Conservation (phyloP, 2,797 vertebrate species). For the Channallabes apus region DNA sequence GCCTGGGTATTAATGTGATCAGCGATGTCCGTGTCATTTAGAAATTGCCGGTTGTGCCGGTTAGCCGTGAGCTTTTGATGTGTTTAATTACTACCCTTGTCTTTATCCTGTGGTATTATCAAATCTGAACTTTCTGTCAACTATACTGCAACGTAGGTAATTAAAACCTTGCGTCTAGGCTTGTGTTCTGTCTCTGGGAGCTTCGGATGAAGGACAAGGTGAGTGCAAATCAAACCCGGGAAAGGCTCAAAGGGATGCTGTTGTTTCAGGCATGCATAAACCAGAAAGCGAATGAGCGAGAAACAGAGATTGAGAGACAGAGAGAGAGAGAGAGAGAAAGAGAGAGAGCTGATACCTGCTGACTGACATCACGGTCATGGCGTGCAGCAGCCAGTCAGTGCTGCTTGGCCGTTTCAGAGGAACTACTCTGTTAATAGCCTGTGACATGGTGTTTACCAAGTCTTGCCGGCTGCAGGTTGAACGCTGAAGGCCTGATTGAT, state of each 20-base stretch:
- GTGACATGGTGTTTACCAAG: constrained; percentile 63
- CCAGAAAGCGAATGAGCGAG: neutral
- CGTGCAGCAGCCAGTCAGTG: constrained; percentile 35
- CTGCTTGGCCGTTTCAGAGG: constrained; percentile 49
- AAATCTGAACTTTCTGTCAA: constrained; percentile 52
- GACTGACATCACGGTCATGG: constrained; percentile 31
- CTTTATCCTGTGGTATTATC: constrained; percentile 46
- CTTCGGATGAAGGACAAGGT: constrained; percentile 57
- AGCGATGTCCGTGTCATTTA: constrained; percentile 37
- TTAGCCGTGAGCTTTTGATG: constrained; percentile 49
- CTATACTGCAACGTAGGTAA: constrained; percentile 42
- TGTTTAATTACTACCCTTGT: constrained; percentile 52
- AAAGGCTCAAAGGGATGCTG: constrained; percentile 39
- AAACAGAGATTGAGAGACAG: neutral
- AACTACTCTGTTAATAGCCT: constrained; percentile 57
- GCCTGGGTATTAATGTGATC: neutral
- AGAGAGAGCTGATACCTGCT: constrained; percentile 40
- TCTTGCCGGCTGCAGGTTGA: constrained; percentile 46
- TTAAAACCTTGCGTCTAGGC: constrained; percentile 47
- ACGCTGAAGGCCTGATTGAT: constrained; percentile 61
- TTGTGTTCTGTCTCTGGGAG: constrained; percentile 51
- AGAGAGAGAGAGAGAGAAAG: constrained; percentile 16
- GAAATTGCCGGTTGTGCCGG: constrained; percentile 35
- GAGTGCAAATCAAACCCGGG: constrained; percentile 46
- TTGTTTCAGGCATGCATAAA: constrained; percentile 41